Conservation (phyloP, 1,140 invertebrate genomes). For the Fragariocoptes setiger region DNA sequence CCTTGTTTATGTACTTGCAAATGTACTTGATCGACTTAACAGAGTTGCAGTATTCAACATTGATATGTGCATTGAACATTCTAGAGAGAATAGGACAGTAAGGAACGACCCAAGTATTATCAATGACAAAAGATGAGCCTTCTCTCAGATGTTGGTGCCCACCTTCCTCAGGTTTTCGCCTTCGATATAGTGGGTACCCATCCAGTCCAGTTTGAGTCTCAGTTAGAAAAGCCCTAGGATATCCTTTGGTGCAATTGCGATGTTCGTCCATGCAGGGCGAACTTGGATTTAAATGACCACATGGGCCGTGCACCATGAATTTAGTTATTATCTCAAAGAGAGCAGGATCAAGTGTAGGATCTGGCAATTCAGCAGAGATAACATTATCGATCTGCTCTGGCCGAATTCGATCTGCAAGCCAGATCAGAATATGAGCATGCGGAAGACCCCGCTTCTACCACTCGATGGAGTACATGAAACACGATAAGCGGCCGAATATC, state of each 20-base stretch:
- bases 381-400: conserved; percentile 18
- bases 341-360: conserved; percentile 16
- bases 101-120: conserved; percentile 14
- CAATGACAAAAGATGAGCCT: conserved; percentile 4
- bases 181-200: conserved; percentile 7
- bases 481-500: conserved; percentile 4
- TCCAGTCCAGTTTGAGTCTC: conserved; percentile 1
- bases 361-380: conserved; percentile 23
- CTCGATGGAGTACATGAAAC: conserved; percentile 14
- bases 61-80: conserved; percentile 15
- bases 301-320: conserved; percentile 17
- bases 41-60: conserved; percentile 14
- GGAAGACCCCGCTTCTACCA: conserved; percentile 19
- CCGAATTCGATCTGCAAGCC: background rate
- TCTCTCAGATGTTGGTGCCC: conserved; percentile 7
- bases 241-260: conserved; percentile 10
- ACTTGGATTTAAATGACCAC: conserved; percentile 10
- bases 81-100: conserved; percentile 13
- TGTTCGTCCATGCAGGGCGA: conserved; percentile 12
- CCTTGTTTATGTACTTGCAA: conserved; percentile 16
- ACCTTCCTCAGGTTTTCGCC: conserved; percentile 8
- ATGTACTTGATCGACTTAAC: conserved; percentile 15
- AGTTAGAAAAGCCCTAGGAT: conserved; percentile 1
- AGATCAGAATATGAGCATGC: conserved; percentile 17
- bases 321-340: conserved; percentile 15